A percentile compares a stretch with the other conserved stretches of the same genome.
Conservation (phyloP, 1,140 invertebrate species). For the Aethina tumida region DNA sequence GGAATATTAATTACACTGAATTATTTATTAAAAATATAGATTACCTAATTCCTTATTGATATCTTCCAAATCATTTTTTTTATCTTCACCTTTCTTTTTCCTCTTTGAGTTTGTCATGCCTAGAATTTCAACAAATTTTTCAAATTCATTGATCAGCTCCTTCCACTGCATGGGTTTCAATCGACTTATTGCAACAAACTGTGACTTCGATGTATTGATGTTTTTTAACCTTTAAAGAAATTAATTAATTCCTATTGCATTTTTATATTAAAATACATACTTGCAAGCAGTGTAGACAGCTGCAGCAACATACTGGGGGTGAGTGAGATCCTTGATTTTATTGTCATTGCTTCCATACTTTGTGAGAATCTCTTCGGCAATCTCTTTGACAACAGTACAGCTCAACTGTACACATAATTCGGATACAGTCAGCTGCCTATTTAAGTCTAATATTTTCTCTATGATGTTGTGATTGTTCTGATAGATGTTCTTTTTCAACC, state of each 20-base stretch:
- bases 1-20: not conserved
- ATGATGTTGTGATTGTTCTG: slow-evolving; percentile 35
- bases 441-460: slow-evolving; percentile 35
- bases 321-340: slow-evolving; percentile 28
- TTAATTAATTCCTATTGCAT: slow-evolving; percentile 2
- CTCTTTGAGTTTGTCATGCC: slow-evolving; percentile 8
- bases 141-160: slow-evolving; percentile 34
- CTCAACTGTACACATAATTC: slow-evolving; percentile 37
- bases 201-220: slow-evolving; percentile 32
- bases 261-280: slow-evolving; percentile 12
- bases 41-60: slow-evolving; percentile 1
- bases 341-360: slow-evolving; percentile 29
- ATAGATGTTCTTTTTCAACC: slow-evolving; percentile 34
- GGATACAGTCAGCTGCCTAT: slow-evolving; percentile 31
- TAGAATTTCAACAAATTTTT: slow-evolving; percentile 24
- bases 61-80: slow-evolving; percentile 3
- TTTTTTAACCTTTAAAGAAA: slow-evolving; percentile 25
- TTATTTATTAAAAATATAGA: slow-evolving; percentile 2
- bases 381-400: slow-evolving; percentile 31
- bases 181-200: slow-evolving; percentile 34
- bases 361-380: slow-evolving; percentile 32
- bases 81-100: slow-evolving; percentile 3
- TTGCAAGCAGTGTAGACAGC: slow-evolving; percentile 37
- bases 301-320: slow-evolving; percentile 38
- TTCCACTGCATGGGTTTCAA: slow-evolving; percentile 36